These are phyloP conservation scores for Antheraea pernyi DNA, from an alignment of 1,140 invertebrate genomes.

Conservation along the genomic window DNA sequence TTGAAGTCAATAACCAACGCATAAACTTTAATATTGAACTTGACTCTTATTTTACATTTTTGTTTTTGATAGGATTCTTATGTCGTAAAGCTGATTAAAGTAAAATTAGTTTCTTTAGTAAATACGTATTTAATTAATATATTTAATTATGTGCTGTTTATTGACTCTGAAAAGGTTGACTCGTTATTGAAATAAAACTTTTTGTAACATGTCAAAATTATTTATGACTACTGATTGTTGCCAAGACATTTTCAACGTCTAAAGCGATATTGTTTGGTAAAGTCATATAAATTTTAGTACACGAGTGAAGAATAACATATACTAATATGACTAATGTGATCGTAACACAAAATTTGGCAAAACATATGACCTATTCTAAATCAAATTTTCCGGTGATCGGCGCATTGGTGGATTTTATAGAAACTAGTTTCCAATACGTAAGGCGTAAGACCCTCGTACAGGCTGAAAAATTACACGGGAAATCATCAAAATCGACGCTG, in stretches of 20 bases:
- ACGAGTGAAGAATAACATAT: neutral
- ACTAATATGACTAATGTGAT: neutral
- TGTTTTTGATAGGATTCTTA: too few species aligned
- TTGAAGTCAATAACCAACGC: too few species aligned
- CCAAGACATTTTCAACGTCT: neutral
- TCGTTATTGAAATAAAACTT: too few species aligned
- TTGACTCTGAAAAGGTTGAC: too few species aligned
- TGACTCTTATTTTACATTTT: too few species aligned
- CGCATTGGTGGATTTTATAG: constrained; percentile 57
- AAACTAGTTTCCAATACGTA: constrained; percentile 51
- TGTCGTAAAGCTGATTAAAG: too few species aligned
- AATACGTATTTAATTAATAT: too few species aligned
- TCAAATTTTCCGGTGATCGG: constrained; percentile 53
- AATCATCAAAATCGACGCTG: constrained; percentile 34
- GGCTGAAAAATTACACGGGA: constrained; percentile 43
- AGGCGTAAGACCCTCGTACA: constrained; percentile 37
- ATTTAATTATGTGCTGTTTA: too few species aligned
- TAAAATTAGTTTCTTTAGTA: too few species aligned
- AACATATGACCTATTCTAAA: constrained; percentile 52
- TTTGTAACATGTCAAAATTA: neutral
- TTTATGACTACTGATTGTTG: too few species aligned
- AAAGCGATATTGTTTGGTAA: neutral
- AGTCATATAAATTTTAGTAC: neutral
- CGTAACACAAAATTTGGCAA: constrained; percentile 19
- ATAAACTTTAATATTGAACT: too few species aligned